Percentiles rank a stretch among this genome's conserved stretches.
Evolutionary conservation across 2,888 invertebrate genomes (phyloP).

Genomic region (Falcaria lacertinaria): DNA sequence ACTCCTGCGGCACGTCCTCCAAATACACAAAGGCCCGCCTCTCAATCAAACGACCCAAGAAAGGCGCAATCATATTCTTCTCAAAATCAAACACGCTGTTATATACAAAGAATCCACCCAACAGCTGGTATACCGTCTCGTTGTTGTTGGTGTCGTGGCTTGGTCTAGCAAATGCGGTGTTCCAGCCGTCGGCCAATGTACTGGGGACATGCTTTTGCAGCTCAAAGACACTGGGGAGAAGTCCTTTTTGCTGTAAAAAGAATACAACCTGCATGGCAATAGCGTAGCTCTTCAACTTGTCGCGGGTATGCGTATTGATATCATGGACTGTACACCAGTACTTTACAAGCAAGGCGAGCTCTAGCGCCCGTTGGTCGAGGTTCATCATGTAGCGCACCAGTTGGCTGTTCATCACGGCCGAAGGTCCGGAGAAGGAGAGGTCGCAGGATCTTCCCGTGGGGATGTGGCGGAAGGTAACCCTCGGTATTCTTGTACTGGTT

Average conservation of each 20-base stretch:
- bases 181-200: constrained; percentile 69
- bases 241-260: constrained; percentile 80
- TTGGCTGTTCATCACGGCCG: constrained; percentile 76
- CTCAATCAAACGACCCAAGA: constrained; percentile 16
- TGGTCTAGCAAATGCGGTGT: constrained; percentile 64
- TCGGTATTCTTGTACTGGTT: not conserved
- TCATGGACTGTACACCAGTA: constrained; percentile 83
- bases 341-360: constrained; percentile 81
- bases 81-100: constrained; percentile 30
- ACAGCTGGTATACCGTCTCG: constrained; percentile 24
- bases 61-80: constrained; percentile 14
- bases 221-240: constrained; percentile 71
- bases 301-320: constrained; percentile 66
- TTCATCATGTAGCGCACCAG: constrained; percentile 77
- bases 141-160: constrained; percentile 2
- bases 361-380: constrained; percentile 74
- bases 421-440: constrained; percentile 15
- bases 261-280: constrained; percentile 82
- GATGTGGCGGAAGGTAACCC: not conserved
- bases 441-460: not conserved
- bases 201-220: constrained; percentile 47
- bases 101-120: constrained; percentile 38
- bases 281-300: constrained; percentile 80
- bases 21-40: constrained; percentile 14
- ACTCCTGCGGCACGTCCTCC: constrained; percentile 18